phyloP scores from a whole-genome alignment of 2,888 invertebrate genomes.

The Xestobium rufovillosum region DNA sequence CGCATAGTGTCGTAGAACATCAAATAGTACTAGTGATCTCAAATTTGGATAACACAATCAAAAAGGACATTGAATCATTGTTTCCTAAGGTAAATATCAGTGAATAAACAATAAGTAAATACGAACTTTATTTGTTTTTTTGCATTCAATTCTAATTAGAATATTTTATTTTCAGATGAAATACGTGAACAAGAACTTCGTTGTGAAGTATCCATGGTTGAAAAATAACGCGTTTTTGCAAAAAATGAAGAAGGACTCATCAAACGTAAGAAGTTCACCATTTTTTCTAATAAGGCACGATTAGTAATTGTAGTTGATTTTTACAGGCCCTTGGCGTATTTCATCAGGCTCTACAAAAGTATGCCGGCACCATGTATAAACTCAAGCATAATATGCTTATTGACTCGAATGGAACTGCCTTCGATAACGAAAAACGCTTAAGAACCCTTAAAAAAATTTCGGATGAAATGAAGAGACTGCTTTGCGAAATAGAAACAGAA shows the following conservation, averaged over 20 bases:
- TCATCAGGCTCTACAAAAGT: conserved; percentile 48
- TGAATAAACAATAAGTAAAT: too few species aligned
- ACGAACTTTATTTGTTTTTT: too few species aligned
- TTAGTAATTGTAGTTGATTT: conserved; percentile 15
- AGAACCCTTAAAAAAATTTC: conserved; percentile 42
- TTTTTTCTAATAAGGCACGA: conserved; percentile 1
- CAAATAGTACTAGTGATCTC: too few species aligned
- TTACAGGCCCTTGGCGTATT: conserved; percentile 55
- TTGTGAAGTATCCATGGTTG: conserved; percentile 11
- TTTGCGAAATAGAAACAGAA: conserved; percentile 54
- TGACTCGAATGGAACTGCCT: conserved; percentile 33
- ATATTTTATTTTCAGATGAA: too few species aligned
- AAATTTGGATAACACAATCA: too few species aligned
- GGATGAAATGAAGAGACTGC: conserved; percentile 43
- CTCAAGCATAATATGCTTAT: conserved; percentile 41
- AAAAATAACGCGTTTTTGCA: conserved; percentile 11
- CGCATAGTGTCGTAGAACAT: too few species aligned
- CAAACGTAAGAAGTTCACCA: conserved; percentile 4
- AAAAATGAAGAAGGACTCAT: conserved; percentile 3
- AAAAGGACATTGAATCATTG: too few species aligned
- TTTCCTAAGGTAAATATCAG: too few species aligned
- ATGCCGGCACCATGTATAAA: conserved; percentile 46
- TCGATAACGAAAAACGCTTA: conserved; percentile 36
- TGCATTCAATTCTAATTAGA: too few species aligned
- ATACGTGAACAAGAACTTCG: too few species aligned